Conservation (phyloP, 2,888 invertebrate genomes). For the Chamaedrilus cognettii region DNA sequence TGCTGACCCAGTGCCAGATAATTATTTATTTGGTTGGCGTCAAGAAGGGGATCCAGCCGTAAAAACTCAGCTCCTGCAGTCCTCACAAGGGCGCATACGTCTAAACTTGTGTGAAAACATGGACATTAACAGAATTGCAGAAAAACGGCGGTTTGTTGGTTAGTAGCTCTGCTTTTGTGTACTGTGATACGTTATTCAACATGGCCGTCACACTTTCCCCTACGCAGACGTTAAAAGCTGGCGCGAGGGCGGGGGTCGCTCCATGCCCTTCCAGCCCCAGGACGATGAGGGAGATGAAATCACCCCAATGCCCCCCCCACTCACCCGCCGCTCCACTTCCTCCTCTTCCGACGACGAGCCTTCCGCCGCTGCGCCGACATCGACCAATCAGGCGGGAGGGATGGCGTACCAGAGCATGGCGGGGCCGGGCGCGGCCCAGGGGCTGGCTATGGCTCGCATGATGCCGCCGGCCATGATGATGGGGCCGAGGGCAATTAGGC, state of each 20-base stretch:
- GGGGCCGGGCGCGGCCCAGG: slow-evolving; percentile 39
- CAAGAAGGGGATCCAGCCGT: too few relatives aligned
- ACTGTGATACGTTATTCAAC: too few relatives aligned
- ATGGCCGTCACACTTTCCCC: too few relatives aligned
- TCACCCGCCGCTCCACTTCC: background rate
- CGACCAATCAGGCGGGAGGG: background rate
- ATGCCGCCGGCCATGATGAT: slow-evolving; percentile 21
- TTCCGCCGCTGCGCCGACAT: slow-evolving; percentile 1
- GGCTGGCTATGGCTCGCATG: slow-evolving; percentile 27
- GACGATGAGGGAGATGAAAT: slow-evolving; percentile 12
- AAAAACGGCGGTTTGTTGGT: too few relatives aligned
- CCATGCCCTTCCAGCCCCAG: slow-evolving; percentile 41
- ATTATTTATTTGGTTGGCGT: too few relatives aligned
- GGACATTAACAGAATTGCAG: too few relatives aligned
- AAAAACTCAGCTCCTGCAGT: too few relatives aligned
- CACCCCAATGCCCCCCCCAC: slow-evolving; percentile 8
- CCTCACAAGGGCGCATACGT: too few relatives aligned
- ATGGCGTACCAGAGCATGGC: slow-evolving; percentile 4
- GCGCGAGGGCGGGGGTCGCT: slow-evolving; percentile 77
- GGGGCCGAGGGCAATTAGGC: slow-evolving; percentile 39
- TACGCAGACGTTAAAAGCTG: slow-evolving; percentile 83
- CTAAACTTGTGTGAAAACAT: too few relatives aligned
- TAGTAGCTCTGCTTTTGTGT: too few relatives aligned
- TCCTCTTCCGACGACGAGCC: slow-evolving; percentile 8
- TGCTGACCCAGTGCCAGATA: too few relatives aligned